Conservation (phyloP, 1,140 invertebrate genomes). For the Drosophila miranda region DNA sequence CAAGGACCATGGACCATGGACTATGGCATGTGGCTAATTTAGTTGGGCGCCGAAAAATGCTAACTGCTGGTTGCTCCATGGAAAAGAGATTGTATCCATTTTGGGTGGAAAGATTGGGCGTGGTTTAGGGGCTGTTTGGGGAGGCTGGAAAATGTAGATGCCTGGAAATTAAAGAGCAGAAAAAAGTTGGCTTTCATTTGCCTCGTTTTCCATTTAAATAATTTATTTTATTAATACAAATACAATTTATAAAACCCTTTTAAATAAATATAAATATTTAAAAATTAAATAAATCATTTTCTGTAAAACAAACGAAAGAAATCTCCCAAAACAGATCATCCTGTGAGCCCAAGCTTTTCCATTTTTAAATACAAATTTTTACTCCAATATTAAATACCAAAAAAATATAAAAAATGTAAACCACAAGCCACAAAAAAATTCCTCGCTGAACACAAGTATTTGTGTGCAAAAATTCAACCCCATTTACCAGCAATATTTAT, state of each 20-base stretch:
- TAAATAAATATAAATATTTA: no score
- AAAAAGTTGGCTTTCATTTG: neutral
- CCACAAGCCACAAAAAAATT: neutral
- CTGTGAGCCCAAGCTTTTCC: neutral
- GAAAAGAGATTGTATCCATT: conserved; percentile 6
- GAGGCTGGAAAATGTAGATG: neutral
- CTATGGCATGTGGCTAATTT: conserved; percentile 48
- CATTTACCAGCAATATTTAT: conserved; percentile 16
- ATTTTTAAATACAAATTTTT: neutral
- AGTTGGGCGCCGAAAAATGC: conserved; percentile 33
- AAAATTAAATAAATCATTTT: no score
- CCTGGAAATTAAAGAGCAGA: neutral
- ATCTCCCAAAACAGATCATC: neutral
- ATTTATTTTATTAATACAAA: neutral
- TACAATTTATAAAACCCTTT: no score
- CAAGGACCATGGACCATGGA: conserved; percentile 6
- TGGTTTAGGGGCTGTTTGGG: neutral
- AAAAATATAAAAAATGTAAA: neutral
- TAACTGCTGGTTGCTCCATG: conserved; percentile 5
- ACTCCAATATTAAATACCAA: neutral
- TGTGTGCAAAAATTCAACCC: conserved; percentile 1
- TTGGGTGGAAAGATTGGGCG: conserved; percentile 5
- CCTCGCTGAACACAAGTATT: conserved; percentile 26
- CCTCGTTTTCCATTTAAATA: neutral
- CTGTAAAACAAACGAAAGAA: neutral